Base-by-base conservation (phyloP, 2,113 vertebrate genomes). In the Chlorodrepanis virens region DNA sequence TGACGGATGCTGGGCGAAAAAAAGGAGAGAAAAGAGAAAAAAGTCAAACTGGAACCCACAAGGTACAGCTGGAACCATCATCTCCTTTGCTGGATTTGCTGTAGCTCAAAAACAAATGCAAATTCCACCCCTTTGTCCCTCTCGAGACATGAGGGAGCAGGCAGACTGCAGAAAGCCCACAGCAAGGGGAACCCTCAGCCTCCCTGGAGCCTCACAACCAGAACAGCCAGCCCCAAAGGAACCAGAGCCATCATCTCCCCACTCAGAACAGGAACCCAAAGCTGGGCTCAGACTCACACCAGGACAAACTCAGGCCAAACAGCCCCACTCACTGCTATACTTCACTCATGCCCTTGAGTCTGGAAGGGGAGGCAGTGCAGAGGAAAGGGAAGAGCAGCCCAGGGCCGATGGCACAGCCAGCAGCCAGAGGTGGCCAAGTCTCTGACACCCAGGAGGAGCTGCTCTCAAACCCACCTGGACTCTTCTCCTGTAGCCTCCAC, bases 401-500 rank as follows among this genome's bases (percentile, higher is more conserved):
- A 28, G 44, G 45, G 35, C 27, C 60, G 56, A 49, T 2, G 7
- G 61, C 59, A 64, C 57, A 56, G 85, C 27, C 67, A 75, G 33
- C 20, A 68, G 11, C 6, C 35, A 72, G 22, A 40, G 31, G 35
- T 17, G 54, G 6, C 15, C 35, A 61, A 61, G 4, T 19, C 45
- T 18, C 16, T 17, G 17, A 31, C 29, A 86, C 14, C 28, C 29
- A 10, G 14, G 53, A 69, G 70, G 28, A 72, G 6, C 23, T 39
- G 57, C 27, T 49, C 35, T 39, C 60, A 35, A 7, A 44, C 97
- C 70, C 54, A 99, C 99, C 99, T 99, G 83, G 99, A 99, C n/a
- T 99, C 99, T 27, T 99, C 99, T 93, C 99, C 99, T 3, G 98
- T 99, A 23, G 99, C 99, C 91, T 99, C 99, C 64, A 99, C 99